phyloP scores from a whole-genome alignment of 1,140 invertebrate genomes.

The Cecropterus lyciades region DNA sequence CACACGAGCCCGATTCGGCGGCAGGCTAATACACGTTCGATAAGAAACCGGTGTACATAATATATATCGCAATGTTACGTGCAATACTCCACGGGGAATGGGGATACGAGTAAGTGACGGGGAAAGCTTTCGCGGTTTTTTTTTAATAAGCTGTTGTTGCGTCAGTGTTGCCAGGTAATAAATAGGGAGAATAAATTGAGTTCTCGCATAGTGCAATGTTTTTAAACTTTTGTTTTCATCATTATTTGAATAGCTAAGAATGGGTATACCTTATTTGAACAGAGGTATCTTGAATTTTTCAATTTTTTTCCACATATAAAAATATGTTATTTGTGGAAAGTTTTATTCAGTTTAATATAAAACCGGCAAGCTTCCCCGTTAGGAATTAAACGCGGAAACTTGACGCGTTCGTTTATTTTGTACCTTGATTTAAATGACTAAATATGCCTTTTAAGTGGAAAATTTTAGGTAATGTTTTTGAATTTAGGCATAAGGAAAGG shows the following conservation, averaged over 20 bases:
- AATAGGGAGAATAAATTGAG: not conserved
- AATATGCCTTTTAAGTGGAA: too few relatives aligned
- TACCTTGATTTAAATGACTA: too few relatives aligned
- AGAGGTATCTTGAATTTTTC: too few relatives aligned
- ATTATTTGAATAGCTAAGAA: too few relatives aligned
- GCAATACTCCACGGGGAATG: slow-evolving; percentile 53
- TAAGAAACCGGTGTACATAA: slow-evolving; percentile 57
- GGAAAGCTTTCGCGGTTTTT: slow-evolving; percentile 1
- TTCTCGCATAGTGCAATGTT: not conserved
- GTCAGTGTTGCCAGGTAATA: not conserved
- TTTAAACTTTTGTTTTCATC: not conserved
- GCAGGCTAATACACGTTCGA: slow-evolving; percentile 21
- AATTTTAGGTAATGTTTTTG: too few relatives aligned
- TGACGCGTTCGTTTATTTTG: slow-evolving; percentile 40
- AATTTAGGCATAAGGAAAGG: too few relatives aligned
- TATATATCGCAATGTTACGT: slow-evolving; percentile 56
- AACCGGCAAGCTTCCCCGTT: slow-evolving; percentile 4
- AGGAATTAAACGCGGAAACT: slow-evolving; percentile 9
- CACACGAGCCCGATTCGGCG: not conserved
- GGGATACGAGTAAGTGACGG: slow-evolving; percentile 15
- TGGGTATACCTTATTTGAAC: too few relatives aligned
- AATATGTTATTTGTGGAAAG: too few relatives aligned
- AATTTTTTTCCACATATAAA: too few relatives aligned
- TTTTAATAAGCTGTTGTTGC: not conserved
- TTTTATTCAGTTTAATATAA: not conserved